phyloP scores from a whole-genome alignment of 2,113 vertebrate species.

The Tachycineta bicolor region DNA sequence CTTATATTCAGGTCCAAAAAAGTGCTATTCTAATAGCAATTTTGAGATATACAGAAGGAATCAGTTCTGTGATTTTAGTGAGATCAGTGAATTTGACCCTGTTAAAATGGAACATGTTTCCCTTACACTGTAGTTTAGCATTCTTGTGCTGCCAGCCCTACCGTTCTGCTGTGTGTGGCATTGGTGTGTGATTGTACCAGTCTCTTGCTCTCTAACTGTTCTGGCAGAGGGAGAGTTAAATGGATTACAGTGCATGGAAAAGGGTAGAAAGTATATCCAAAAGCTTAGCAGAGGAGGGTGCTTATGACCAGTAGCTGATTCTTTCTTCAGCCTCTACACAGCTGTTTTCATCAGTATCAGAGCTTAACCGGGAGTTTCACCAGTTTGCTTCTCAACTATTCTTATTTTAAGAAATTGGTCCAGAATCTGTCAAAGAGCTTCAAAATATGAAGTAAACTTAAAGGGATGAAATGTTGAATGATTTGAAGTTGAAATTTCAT shows the following conservation, averaged over 20 bases:
- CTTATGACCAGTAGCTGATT: not conserved
- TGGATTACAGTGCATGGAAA: not conserved
- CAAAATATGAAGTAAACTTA: not conserved
- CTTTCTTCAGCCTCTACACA: not conserved
- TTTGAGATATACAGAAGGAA: not conserved
- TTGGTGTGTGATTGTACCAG: not conserved
- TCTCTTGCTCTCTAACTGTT: not conserved
- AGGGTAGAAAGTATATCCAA: too few species aligned
- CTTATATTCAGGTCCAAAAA: not conserved
- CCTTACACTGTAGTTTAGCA: not conserved
- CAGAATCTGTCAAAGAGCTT: not conserved
- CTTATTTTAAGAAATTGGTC: not conserved
- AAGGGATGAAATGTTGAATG: not conserved
- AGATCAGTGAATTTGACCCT: not conserved
- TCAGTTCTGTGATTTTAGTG: not conserved
- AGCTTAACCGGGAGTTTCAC: not conserved
- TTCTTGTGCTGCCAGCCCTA: not conserved
- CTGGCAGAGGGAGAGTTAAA: not conserved
- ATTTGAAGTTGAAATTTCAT: not conserved
- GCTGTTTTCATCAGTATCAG: not conserved
- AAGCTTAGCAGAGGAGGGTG: not conserved
- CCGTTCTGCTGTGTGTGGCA: not conserved
- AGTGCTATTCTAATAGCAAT: not conserved
- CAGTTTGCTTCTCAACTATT: not conserved
- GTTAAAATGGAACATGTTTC: not conserved